phyloP scores from a whole-genome alignment of 2,113 vertebrate species.

The Dolichotis patagonum region DNA sequence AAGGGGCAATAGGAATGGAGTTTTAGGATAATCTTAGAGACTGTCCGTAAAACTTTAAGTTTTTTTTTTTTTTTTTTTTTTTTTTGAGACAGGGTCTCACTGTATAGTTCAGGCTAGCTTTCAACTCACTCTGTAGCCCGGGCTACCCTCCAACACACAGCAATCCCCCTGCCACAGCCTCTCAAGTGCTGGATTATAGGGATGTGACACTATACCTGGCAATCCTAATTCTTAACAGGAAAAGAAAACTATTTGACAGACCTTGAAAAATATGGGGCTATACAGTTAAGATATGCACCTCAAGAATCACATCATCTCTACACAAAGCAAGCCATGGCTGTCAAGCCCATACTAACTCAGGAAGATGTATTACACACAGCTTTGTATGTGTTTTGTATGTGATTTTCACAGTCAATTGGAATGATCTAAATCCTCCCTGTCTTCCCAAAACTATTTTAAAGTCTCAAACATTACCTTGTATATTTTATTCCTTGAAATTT shows the following conservation, averaged over 20 bases:
- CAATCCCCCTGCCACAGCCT: not conserved
- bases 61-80: not conserved
- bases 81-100: not conserved
- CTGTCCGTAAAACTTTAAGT: not conserved
- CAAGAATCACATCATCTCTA: not conserved
- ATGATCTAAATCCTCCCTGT: not conserved
- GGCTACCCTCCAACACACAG: not conserved
- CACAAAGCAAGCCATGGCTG: not conserved
- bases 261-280: not conserved
- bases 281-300: not conserved
- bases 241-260: conserved; percentile 41
- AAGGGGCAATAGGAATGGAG: not conserved
- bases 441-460: conserved; percentile 46
- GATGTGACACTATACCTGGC: not conserved
- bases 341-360: not conserved
- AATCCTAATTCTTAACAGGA: conserved; percentile 15
- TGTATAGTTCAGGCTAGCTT: not conserved
- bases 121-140: not conserved
- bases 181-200: not conserved
- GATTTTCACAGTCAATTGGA: conserved; percentile 28
- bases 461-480: not conserved
- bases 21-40: conserved; percentile 2
- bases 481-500: not conserved
- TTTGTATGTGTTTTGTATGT: not conserved
- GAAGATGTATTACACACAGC: not conserved